Base-by-base conservation (phyloP, 2,797 vertebrate genomes). In the Chloroceryle amazona region DNA sequence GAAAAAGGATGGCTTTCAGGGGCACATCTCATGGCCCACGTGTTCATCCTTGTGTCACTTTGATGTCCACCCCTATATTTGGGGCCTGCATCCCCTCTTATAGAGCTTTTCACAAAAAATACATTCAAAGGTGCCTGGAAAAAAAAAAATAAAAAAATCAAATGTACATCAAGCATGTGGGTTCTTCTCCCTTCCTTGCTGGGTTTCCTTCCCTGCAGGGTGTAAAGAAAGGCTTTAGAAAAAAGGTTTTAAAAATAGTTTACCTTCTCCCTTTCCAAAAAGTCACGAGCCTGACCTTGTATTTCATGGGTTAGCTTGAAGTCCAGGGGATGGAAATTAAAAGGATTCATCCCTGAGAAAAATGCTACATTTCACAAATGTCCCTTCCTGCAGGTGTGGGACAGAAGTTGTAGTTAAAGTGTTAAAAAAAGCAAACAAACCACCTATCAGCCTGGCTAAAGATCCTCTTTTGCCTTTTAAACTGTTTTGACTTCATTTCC, bases 231-330 rank as follows among this genome's bases (percentile, higher is more conserved):
- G 10, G n/a, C 29, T 84, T 81, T 80, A 31, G 70, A 29, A 49
- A 95, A 83, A 29, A 79, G 58, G 3, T 44, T 79, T 91, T 75
- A 4, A 71, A 88, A 85, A 78, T 26, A 75, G 21, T 39, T 71
- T 14, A 52, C 44, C 21, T 75, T 47, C 18, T 68, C 26, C 72
- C 11, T 47, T 82, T 37, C 62, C 46, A 51, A 47, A 47, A 49
- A 83, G 13, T 54, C 18, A 66, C 3, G 14, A 81, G 29, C 29
- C 9, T 35, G 47, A 52, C 42, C 60, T 72, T 52, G 44, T 6
- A 35, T 75, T 74, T 81, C 46, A 47, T 8, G 51, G 46, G 18
- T 76, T 82, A 76, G 55, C 39, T 88, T 41, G 13, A 42, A 80
- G 41, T 49, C 63, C 68, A 29, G 68, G 54, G n/a, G 33, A 39